Base-by-base conservation (phyloP, 1,140 invertebrate genomes). In the Melitaea cinxia region DNA sequence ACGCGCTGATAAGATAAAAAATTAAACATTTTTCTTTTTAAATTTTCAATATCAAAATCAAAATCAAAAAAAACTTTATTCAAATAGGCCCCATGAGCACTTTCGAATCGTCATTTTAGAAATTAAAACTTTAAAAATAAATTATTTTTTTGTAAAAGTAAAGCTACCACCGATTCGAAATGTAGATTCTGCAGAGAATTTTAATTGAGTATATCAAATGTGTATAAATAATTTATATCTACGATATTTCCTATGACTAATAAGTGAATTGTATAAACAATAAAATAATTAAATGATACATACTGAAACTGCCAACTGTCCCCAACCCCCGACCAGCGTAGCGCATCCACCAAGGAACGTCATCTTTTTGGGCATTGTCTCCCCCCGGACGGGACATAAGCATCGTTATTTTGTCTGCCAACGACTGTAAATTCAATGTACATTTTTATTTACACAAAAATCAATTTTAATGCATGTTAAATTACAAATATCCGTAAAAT, bases 301-400 rank as follows among this genome's bases (percentile, higher is more conserved):
- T 78, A 89, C 87, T 78, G 70, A 95, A 93, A 82, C 96, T 95
- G 77, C 96, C 97, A 88, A 96, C 93, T 70, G 96, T 97, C 54
- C 97, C 97, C 66, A 98, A 88, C 64, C 93, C 94, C 84, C 96
- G 94, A 60, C 94, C 96, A 80, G 93, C 95, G 91, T 96, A 97
- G 86, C 96, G 96, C 91, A 97, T 93, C 94, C 95, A 97, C 95
- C 95, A 97, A 68, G 96, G 95, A 63, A 95, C 94, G 88, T 96
- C 96, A 88, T 96, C 95, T 92, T 95, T 95, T 66, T 93, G 91
- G 54, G 91, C 92, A 70, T 93, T 93, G 85, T 95, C 95, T 84
- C 95, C 94, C 67, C 95, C 95, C 54, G 96, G 95, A 70, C 94
- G 92, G 63, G 95, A 93, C 94, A 96, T 94, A 61, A 96, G 92